Conservation (phyloP, 2,797 vertebrate genomes). For the Sebastiscus tertius region DNA sequence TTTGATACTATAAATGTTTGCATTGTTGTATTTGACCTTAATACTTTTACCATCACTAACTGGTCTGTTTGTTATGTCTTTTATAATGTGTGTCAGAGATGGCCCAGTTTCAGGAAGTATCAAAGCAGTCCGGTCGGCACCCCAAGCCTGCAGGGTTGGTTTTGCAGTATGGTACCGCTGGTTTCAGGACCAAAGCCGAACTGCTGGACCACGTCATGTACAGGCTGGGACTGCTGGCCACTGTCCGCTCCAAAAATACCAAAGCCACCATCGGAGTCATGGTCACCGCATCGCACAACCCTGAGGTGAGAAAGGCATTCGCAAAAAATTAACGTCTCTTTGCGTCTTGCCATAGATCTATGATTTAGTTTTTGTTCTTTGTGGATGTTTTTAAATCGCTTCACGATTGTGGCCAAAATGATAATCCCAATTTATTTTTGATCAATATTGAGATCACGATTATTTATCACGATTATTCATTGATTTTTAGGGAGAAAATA, state of each 20-base stretch:
- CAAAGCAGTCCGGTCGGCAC: slow-evolving; percentile 79
- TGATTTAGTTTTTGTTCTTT: neutral
- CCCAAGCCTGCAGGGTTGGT: slow-evolving; percentile 85
- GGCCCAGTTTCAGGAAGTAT: slow-evolving; percentile 80
- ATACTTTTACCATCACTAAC: neutral
- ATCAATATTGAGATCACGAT: too few relatives aligned
- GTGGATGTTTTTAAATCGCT: neutral
- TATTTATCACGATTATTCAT: too few relatives aligned
- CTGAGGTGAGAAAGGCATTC: slow-evolving; percentile 84
- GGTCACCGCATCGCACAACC: slow-evolving; percentile 99
- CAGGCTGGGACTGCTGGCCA: slow-evolving; percentile 93
- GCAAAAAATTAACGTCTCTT: neutral
- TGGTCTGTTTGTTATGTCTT: neutral
- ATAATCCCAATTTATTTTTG: too few relatives aligned
- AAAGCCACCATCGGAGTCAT: slow-evolving; percentile 90
- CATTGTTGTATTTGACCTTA: neutral
- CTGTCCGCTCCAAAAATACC: slow-evolving; percentile 87
- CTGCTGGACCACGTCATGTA: slow-evolving; percentile 93
- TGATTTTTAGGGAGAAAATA: too few relatives aligned
- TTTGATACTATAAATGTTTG: neutral
- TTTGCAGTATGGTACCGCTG: slow-evolving; percentile 94
- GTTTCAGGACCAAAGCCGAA: slow-evolving; percentile 88
- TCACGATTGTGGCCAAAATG: too few relatives aligned
- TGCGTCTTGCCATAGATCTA: neutral
- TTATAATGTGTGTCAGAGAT: slow-evolving; percentile 78